A percentile compares a stretch with the other conserved stretches of the same genome.
Conservation (phyloP, 2,113 vertebrate species). For the Nerophis lumbriciformis region DNA sequence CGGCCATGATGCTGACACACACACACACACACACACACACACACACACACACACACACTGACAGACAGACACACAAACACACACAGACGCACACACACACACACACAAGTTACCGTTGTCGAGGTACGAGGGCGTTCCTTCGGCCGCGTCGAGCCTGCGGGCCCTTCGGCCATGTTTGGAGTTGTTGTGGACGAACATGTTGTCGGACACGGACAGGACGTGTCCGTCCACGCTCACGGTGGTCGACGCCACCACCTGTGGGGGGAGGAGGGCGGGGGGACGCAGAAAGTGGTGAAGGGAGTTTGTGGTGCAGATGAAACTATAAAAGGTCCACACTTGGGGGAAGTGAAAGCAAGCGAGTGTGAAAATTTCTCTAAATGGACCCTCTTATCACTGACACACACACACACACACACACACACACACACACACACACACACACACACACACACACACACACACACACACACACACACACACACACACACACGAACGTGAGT, state of each 20-base stretch:
- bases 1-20: conserved; percentile 54
- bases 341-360: conserved; percentile 43
- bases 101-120: conserved; percentile 62
- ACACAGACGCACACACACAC: background rate
- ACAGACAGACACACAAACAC: no score
- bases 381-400: conserved; percentile 56
- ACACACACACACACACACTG: background rate
- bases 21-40: conserved; percentile 23
- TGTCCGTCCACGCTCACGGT: conserved; percentile 75
- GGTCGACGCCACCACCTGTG: conserved; percentile 71
- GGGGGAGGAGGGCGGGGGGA: conserved; percentile 17
- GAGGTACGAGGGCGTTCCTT: conserved; percentile 70
- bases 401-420: conserved; percentile 41
- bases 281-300: background rate
- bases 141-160: conserved; percentile 69
- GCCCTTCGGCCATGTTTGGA: conserved; percentile 74
- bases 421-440: conserved; percentile 37
- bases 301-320: conserved; percentile 10
- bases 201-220: conserved; percentile 72
- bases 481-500: conserved; percentile 17
- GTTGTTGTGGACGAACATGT: conserved; percentile 78
- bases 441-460: conserved; percentile 31
- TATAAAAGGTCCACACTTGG: conserved; percentile 16
- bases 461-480: conserved; percentile 37
- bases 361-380: conserved; percentile 57